Percentiles rank a stretch among this genome's conserved stretches.
Conservation (phyloP, 2,113 vertebrate species). For the Dasyurus viverrinus region DNA sequence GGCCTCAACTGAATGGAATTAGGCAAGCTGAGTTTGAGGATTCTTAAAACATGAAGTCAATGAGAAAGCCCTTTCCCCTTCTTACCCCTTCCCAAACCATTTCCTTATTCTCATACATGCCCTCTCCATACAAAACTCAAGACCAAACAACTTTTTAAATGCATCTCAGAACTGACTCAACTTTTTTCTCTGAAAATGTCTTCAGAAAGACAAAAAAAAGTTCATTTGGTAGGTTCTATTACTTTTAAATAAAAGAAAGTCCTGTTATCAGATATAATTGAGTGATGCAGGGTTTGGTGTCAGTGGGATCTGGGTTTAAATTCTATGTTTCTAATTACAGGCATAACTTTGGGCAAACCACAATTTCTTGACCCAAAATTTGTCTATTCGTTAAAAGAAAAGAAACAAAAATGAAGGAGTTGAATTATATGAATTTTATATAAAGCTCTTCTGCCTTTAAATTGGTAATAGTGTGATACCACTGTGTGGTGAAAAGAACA, state of each 20-base stretch:
- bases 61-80: background rate
- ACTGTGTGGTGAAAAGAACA: background rate
- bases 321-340: background rate
- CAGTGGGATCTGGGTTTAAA: background rate
- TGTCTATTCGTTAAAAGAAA: background rate
- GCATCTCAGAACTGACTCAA: background rate
- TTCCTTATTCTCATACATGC: background rate
- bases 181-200: background rate
- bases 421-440: background rate
- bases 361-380: background rate
- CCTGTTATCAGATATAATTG: background rate
- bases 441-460: background rate
- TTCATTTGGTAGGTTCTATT: background rate
- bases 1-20: background rate
- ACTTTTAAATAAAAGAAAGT: background rate
- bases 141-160: background rate
- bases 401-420: background rate
- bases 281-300: background rate
- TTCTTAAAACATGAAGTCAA: background rate
- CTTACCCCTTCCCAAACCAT: background rate
- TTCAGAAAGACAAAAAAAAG: background rate
- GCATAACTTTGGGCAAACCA: background rate
- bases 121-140: background rate
- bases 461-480: background rate
- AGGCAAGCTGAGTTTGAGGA: background rate